Percentiles rank a stretch among this genome's conserved stretches.
phyloP scores from a whole-genome alignment of 2,888 invertebrate genomes.

The Dynastes maya region DNA sequence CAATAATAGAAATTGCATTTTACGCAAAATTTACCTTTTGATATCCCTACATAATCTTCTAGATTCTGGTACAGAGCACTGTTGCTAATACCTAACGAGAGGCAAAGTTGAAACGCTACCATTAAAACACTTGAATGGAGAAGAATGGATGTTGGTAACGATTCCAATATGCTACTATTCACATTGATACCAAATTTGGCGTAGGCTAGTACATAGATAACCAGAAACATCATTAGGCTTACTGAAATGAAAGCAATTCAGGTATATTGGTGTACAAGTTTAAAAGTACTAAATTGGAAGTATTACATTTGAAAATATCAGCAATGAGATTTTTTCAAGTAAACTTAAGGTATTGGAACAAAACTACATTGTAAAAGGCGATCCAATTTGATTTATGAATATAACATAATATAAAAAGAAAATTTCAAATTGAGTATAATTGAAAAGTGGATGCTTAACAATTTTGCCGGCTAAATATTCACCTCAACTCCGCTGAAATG shows the following conservation, averaged over 20 bases:
- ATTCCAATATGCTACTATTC: conserved; percentile 79
- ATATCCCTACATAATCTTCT: conserved; percentile 83
- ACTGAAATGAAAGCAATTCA: conserved; percentile 64
- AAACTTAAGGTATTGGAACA: too few species aligned
- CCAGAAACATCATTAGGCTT: conserved; percentile 77
- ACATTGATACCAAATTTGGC: conserved; percentile 78
- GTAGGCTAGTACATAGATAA: conserved; percentile 77
- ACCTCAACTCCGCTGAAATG: too few species aligned
- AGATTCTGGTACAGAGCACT: conserved; percentile 88
- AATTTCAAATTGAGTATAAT: too few species aligned
- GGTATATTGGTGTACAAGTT: not conserved
- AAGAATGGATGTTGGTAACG: conserved; percentile 77
- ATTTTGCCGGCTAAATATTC: too few species aligned
- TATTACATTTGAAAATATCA: too few species aligned
- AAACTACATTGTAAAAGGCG: too few species aligned
- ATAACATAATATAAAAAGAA: too few species aligned
- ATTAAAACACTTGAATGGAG: conserved; percentile 81
- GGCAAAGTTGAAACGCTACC: conserved; percentile 83
- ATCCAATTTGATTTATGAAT: too few species aligned
- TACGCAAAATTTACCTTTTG: conserved; percentile 75
- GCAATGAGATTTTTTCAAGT: too few species aligned
- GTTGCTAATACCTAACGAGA: conserved; percentile 85
- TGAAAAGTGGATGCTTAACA: too few species aligned
- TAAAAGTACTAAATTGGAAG: too few species aligned
- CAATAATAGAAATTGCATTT: not conserved